Evolutionary conservation across 2,888 invertebrate genomes (phyloP), one percentile per base, ranked within the genome.

Genomic region (Acanthosepion esculentum): DNA sequence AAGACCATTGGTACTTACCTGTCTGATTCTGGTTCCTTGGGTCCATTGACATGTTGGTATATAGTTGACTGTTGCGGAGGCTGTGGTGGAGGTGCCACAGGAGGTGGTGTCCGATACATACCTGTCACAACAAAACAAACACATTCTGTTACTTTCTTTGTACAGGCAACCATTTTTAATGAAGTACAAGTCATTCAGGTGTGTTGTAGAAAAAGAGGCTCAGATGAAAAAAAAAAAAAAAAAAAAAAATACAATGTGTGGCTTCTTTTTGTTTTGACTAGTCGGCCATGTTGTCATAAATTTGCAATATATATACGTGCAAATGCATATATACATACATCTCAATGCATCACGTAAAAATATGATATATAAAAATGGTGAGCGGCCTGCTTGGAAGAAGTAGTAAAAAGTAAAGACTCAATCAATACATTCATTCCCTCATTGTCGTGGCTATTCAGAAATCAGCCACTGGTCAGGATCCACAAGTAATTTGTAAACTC

Each of bases 71-170:
- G 95, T 59, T 94, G 94, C 48, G 94, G 94, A 41, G 94, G 94
- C 94, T 95, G 95, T 29, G 95, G 95, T 15, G 95, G 95, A n/a
- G 94, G 95, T 20, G 95, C 95, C 33, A 95, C 95, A 59, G 95
- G 95, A 33, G 95, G 95, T 94, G 95, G 95, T n/a, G 95, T 95
- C 55, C 95, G 94, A 91, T 95, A 95, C 94, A 95, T 95, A 94
- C 94, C 95, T 95, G 94, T 53, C 53, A 94, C 78, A 48, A 95
- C 91, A 94, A 93, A 93, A 94, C 41, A 93, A 33, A 93, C 94
- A 94, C 94, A 94, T 92, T 94, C 53, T 7, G 91, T 94, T 91
- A 94, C 91, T 91, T 94, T 94, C 53, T 91, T 91, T 29, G 48
- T 55, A 92, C 94, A 94, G 48, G 78, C 93, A 92, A 92, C 94